A percentile compares a stretch with the other conserved stretches of the same genome.
phyloP scores from a whole-genome alignment of 2,888 invertebrate species.

The Gastrophysa polygoni region DNA sequence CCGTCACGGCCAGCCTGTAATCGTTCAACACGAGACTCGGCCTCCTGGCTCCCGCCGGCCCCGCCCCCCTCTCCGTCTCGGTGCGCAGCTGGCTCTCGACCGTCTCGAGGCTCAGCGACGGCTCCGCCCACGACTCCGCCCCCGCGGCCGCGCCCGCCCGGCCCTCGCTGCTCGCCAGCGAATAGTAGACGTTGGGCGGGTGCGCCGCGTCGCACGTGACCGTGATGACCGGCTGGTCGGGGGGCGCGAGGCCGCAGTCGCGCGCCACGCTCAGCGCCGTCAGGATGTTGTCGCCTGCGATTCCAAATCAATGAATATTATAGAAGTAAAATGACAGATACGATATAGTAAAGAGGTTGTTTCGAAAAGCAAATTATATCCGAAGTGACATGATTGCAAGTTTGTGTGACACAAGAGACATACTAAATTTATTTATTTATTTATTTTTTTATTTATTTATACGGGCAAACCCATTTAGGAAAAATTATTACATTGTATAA shows the following conservation, averaged over 20 bases:
- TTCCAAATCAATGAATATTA: neutral
- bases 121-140: too few relatives aligned
- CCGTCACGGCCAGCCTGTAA: slow-evolving; percentile 67
- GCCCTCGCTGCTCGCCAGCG: slow-evolving; percentile 58
- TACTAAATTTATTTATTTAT: too few relatives aligned
- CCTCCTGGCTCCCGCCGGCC: slow-evolving; percentile 8
- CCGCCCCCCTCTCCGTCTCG: slow-evolving; percentile 23
- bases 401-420: too few relatives aligned
- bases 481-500: too few relatives aligned
- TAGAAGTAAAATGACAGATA: too few relatives aligned
- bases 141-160: too few relatives aligned
- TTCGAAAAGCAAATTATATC: too few relatives aligned
- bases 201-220: slow-evolving; percentile 52
- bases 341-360: too few relatives aligned
- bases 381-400: too few relatives aligned
- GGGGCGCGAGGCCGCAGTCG: slow-evolving; percentile 85
- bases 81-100: slow-evolving; percentile 63
- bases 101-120: slow-evolving; percentile 68
- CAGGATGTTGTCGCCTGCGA: slow-evolving; percentile 81
- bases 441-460: too few relatives aligned
- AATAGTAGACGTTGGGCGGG: slow-evolving; percentile 63
- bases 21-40: slow-evolving; percentile 43
- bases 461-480: too few relatives aligned
- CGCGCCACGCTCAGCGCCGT: slow-evolving; percentile 93
- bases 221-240: slow-evolving; percentile 60